Evolutionary conservation across 2,797 vertebrate species (phyloP).

Genomic region (Mormyrops attenuatus): DNA sequence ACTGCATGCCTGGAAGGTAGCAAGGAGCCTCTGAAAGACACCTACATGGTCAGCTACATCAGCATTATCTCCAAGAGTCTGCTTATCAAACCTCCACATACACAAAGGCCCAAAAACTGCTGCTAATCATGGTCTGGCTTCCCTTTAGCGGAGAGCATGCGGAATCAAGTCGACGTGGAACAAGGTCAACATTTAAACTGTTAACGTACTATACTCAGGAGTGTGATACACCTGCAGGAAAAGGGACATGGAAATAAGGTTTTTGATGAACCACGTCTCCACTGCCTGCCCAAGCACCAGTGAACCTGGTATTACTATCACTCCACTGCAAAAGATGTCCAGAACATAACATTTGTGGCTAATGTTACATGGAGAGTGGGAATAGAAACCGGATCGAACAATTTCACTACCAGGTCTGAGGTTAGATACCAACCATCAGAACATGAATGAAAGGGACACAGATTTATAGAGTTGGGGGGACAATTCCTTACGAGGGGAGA

Average conservation of each 20-base stretch:
- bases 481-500: neutral
- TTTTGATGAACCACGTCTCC: neutral
- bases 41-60: neutral
- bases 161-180: neutral
- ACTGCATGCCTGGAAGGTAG: neutral
- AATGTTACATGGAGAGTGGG: neutral
- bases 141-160: neutral
- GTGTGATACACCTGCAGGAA: neutral
- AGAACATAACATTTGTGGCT: neutral
- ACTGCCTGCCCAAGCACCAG: neutral
- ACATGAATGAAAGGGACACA: neutral
- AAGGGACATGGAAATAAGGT: neutral
- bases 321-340: neutral
- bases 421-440: neutral
- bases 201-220: neutral
- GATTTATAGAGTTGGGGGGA: neutral
- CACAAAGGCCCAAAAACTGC: neutral
- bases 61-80: neutral
- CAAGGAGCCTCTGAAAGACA: neutral
- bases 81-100: neutral
- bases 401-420: neutral
- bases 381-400: neutral
- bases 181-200: neutral
- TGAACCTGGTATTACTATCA: neutral
- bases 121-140: neutral